A percentile compares a stretch with the other conserved stretches of the same genome.
These are phyloP conservation scores for Enteromius thamalakanensis DNA, from an alignment of 2,797 vertebrate genomes.

Conservation along the genomic window DNA sequence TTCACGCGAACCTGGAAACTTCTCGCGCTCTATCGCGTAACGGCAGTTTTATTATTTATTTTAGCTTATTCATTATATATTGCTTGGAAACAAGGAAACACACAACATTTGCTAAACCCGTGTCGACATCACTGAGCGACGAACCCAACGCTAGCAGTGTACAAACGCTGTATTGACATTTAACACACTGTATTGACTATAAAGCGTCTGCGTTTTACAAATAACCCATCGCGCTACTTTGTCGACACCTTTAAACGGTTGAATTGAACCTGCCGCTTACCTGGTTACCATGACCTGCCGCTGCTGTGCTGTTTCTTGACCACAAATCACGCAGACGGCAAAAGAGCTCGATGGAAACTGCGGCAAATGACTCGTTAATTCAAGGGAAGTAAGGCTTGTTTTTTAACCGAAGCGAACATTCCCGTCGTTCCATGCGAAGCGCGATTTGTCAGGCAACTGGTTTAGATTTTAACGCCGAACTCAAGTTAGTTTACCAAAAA, in stretches of 20 bases:
- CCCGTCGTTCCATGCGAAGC: constrained; percentile 15
- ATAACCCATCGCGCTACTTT: not conserved
- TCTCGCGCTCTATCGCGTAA: not conserved
- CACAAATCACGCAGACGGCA: constrained; percentile 38
- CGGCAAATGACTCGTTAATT: constrained; percentile 24
- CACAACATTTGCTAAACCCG: constrained; percentile 29
- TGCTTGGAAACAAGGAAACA: not conserved
- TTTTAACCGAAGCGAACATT: constrained; percentile 7
- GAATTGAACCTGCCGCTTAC: constrained; percentile 62
- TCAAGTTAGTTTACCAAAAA: constrained; percentile 72
- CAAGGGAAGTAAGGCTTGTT: constrained; percentile 15
- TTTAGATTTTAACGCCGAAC: constrained; percentile 56
- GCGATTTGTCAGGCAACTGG: constrained; percentile 1
- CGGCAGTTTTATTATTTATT: not conserved
- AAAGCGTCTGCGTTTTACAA: not conserved
- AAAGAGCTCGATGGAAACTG: constrained; percentile 25
- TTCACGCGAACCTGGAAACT: not conserved
- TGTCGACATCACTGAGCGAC: constrained; percentile 63
- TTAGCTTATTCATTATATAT: not conserved
- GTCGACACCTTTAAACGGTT: not conserved
- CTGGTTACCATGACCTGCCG: constrained; percentile 71
- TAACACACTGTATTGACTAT: not conserved
- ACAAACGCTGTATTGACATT: not conserved
- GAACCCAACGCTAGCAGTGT: constrained; percentile 51
- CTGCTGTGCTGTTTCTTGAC: constrained; percentile 15